Percentiles rank a stretch among this genome's conserved stretches.
These are phyloP conservation scores for Meteorus cinctellus DNA, from an alignment of 2,888 invertebrate species.

Conservation along the genomic window DNA sequence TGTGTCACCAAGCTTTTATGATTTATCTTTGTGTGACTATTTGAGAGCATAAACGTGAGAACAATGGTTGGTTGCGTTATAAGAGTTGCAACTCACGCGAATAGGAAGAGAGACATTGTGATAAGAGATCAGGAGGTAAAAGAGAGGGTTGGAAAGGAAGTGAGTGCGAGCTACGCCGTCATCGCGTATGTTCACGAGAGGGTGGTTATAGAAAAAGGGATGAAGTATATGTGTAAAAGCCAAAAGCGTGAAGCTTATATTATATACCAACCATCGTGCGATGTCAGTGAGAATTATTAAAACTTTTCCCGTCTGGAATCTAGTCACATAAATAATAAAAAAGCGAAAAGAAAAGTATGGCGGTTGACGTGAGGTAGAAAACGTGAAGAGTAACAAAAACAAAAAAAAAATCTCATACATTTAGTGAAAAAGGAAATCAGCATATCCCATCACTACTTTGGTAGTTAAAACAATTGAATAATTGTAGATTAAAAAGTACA, in stretches of 20 bases:
- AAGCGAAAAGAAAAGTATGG: not conserved
- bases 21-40: constrained; percentile 29
- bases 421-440: not conserved
- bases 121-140: constrained; percentile 30
- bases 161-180: not conserved
- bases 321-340: constrained; percentile 21
- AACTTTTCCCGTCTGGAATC: constrained; percentile 44
- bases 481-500: too few species aligned
- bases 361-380: not conserved
- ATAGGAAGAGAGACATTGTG: constrained; percentile 14
- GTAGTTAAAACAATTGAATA: too few species aligned
- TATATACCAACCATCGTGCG: not conserved
- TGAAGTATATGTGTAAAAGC: constrained; percentile 43
- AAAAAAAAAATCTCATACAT: not conserved
- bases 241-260: constrained; percentile 38
- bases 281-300: constrained; percentile 50
- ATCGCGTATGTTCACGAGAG: constrained; percentile 32
- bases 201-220: constrained; percentile 22
- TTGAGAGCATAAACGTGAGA: constrained; percentile 34
- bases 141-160: constrained; percentile 4
- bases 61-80: constrained; percentile 40
- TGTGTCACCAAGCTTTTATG: constrained; percentile 22
- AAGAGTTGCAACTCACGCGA: constrained; percentile 15
- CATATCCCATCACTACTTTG: too few species aligned
- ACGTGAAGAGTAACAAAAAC: not conserved